Evolutionary conservation across 1,140 invertebrate genomes (phyloP).

Genomic region (Bombus cullumanus): DNA sequence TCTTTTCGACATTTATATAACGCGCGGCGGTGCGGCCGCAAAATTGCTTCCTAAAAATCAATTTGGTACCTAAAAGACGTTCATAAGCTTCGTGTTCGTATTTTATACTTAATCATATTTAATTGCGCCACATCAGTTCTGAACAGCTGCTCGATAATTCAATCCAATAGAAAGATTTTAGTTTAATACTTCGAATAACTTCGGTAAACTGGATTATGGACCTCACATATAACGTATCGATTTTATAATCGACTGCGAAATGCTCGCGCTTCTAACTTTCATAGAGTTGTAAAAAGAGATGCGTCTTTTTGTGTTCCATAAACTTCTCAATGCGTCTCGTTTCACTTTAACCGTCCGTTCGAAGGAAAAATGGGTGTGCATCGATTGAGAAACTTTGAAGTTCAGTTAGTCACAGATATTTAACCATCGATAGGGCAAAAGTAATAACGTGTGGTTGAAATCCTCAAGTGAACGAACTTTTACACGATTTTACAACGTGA

Average conservation of each 20-base stretch:
- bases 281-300: too few species aligned
- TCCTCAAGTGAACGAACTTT: background rate
- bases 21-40: background rate
- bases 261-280: too few species aligned
- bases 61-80: background rate
- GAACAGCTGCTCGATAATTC: background rate
- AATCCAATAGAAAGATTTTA: background rate
- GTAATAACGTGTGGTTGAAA: background rate
- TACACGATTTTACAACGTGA: too few species aligned
- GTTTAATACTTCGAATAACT: background rate
- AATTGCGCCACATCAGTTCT: background rate
- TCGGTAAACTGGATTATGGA: background rate
- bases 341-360: background rate
- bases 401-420: background rate
- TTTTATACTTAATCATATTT: background rate
- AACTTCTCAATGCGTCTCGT: background rate
- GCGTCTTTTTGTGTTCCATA: background rate
- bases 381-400: background rate
- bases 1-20: slow-evolving; percentile 22
- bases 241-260: background rate
- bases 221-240: background rate
- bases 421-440: background rate
- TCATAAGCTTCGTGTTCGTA: too few species aligned
- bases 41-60: slow-evolving; percentile 14
- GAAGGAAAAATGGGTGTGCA: too few species aligned